A percentile compares a stretch with the other conserved stretches of the same genome.
Evolutionary conservation across 1,140 invertebrate species (phyloP).

Genomic region (Nebria ingens): DNA sequence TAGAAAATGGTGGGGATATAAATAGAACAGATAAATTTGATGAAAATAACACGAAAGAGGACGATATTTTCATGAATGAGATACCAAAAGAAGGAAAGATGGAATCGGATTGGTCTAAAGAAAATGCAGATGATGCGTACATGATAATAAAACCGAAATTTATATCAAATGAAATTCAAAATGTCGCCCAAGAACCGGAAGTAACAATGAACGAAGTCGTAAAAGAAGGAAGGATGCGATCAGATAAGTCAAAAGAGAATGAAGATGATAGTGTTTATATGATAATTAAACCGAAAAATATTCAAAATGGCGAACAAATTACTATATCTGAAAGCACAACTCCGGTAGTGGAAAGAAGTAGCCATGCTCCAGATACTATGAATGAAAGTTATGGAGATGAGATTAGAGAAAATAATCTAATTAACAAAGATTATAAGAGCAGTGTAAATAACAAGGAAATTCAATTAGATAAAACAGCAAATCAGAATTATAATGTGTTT

Average conservation of each 20-base stretch:
- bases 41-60: background rate
- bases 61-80: background rate
- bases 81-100: background rate
- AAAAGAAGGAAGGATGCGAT: no score
- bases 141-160: background rate
- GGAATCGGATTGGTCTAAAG: background rate
- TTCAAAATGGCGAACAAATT: background rate
- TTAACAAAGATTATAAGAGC: no score
- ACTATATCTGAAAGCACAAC: background rate
- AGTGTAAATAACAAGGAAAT: no score
- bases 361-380: background rate
- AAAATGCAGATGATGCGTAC: background rate
- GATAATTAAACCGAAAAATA: background rate
- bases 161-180: background rate
- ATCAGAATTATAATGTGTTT: constrained; percentile 5
- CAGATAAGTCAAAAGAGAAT: constrained; percentile 10
- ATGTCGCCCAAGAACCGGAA: no score
- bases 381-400: background rate
- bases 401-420: no score
- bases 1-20: no score
- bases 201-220: no score
- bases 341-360: background rate
- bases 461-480: constrained; percentile 1
- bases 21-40: no score
- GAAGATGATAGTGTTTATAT: background rate